Evolutionary conservation across 2,113 vertebrate genomes (phyloP).

Genomic region (Charina bottae): DNA sequence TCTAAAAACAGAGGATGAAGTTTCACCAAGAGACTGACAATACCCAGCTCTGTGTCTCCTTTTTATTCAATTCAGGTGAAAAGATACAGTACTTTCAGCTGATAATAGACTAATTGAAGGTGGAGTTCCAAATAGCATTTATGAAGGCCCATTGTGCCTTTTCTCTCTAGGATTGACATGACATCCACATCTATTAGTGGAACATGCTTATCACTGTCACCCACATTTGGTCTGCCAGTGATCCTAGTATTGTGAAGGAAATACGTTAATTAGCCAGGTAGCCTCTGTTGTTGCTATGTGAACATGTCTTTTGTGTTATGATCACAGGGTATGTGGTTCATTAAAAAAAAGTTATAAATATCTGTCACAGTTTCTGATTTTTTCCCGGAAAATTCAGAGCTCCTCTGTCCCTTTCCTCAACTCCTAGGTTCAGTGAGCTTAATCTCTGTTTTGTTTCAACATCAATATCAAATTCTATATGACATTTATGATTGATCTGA

Average conservation of each 20-base stretch:
- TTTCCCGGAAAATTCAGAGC: neutral
- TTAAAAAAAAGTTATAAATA: neutral
- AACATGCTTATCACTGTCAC: neutral
- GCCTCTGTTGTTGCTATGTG: neutral
- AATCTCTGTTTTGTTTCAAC: neutral
- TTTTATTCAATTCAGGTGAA: neutral
- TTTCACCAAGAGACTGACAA: neutral
- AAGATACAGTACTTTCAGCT: neutral
- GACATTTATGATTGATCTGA: neutral
- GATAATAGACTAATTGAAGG: neutral
- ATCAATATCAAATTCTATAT: neutral
- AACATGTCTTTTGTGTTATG: neutral
- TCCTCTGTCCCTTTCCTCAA: too few relatives aligned
- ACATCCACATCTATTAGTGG: neutral
- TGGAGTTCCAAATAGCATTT: neutral
- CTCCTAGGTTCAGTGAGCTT: neutral
- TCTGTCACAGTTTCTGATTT: neutral
- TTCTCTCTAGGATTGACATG: neutral
- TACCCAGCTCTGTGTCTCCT: neutral
- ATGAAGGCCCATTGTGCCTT: neutral
- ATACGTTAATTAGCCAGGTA: too few relatives aligned
- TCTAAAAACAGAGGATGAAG: neutral
- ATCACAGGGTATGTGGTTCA: neutral
- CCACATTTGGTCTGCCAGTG: neutral
- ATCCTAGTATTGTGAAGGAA: neutral